These are phyloP conservation scores for Arion vulgaris DNA, from an alignment of 1,140 invertebrate genomes.

Conservation along the genomic window DNA sequence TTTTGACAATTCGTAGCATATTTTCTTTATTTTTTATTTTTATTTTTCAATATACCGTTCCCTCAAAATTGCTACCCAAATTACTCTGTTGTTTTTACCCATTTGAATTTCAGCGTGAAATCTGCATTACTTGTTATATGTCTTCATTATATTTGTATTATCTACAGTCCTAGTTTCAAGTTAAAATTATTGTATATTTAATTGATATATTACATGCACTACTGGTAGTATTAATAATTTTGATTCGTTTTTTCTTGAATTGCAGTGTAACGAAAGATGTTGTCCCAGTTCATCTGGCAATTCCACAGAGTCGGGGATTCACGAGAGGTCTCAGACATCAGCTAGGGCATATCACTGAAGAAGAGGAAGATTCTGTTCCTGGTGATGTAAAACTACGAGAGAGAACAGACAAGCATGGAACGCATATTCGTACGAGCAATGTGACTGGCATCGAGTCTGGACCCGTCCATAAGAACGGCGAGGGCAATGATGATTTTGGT, in stretches of 20 bases:
- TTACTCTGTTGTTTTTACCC: too few species aligned
- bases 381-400: not conserved
- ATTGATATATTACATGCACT: too few species aligned
- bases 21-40: too few species aligned
- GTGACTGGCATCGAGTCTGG: not conserved
- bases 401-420: not conserved
- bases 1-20: too few species aligned
- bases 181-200: too few species aligned
- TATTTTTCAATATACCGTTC: too few species aligned
- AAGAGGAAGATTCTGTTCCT: constrained; percentile 15
- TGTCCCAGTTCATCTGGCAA: not conserved
- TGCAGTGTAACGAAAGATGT: not conserved
- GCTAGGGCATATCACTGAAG: constrained; percentile 30
- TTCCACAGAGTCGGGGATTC: constrained; percentile 12
- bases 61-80: too few species aligned
- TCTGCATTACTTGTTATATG: too few species aligned
- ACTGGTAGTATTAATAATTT: too few species aligned
- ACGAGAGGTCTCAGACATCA: not conserved
- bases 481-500: constrained; percentile 11
- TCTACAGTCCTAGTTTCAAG: too few species aligned
- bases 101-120: too few species aligned
- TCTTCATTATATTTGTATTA: too few species aligned
- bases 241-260: not conserved
- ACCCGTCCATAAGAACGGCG: not conserved
- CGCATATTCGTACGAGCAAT: not conserved